Conservation (phyloP, 1,140 invertebrate genomes). For the Eulimnadia texana region DNA sequence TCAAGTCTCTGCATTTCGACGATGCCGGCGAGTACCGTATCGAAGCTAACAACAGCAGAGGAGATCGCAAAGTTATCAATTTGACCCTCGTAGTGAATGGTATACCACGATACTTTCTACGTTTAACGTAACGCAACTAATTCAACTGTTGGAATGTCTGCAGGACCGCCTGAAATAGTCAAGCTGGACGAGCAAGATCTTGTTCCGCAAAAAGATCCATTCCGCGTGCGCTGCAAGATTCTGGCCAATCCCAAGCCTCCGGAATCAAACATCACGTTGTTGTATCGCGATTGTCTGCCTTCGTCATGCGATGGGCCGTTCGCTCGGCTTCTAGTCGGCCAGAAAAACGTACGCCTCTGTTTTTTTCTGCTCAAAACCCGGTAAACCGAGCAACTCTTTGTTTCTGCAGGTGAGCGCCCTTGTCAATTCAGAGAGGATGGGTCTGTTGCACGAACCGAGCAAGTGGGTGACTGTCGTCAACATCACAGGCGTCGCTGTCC, state of each 20-base stretch:
- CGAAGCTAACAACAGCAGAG: neutral
- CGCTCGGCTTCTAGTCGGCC: neutral
- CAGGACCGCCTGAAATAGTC: neutral
- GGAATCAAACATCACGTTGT: neutral
- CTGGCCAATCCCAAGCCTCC: neutral
- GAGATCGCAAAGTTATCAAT: neutral
- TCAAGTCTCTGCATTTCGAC: neutral
- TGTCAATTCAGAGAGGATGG: neutral
- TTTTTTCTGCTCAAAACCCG: neutral
- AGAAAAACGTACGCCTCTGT: neutral
- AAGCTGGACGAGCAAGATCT: neutral
- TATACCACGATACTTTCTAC: neutral
- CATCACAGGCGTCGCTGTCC: neutral
- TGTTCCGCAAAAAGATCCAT: neutral
- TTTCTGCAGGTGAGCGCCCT: neutral
- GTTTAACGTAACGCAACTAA: neutral
- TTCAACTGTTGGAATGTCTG: neutral
- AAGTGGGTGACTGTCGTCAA: neutral
- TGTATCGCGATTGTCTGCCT: neutral
- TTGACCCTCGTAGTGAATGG: neutral
- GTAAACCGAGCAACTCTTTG: neutral
- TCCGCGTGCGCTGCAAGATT: neutral
- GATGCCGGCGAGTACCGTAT: conserved; percentile 9
- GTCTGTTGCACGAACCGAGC: neutral
- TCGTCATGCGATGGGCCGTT: neutral